phyloP scores from a whole-genome alignment of 2,113 vertebrate species.

The Lethenteron reissneri region DNA sequence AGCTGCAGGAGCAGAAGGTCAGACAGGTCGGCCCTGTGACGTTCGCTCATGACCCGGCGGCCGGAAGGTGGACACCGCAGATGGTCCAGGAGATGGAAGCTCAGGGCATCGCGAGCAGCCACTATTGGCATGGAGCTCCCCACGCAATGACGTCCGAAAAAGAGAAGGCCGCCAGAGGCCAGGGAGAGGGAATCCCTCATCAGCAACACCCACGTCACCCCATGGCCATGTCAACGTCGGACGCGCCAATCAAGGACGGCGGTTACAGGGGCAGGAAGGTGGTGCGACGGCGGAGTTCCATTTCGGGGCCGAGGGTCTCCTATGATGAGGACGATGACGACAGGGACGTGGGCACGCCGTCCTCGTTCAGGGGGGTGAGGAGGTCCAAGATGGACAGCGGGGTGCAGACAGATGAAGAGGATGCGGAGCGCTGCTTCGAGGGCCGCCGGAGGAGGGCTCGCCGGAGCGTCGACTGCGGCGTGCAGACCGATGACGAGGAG shows the following conservation, averaged over 20 bases:
- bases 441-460: constrained; percentile 48
- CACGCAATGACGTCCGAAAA: too few relatives aligned
- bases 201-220: not conserved
- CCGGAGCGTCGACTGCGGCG: constrained; percentile 72
- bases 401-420: constrained; percentile 85
- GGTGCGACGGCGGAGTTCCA: not conserved
- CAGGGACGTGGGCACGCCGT: not conserved
- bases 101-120: too few relatives aligned
- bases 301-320: not conserved
- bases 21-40: not conserved
- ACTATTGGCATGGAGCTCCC: too few relatives aligned
- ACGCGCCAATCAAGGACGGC: not conserved
- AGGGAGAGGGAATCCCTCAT: too few relatives aligned
- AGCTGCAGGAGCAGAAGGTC: constrained; percentile 80
- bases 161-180: too few relatives aligned
- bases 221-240: not conserved
- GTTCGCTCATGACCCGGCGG: not conserved
- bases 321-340: not conserved
- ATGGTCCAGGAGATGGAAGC: too few relatives aligned
- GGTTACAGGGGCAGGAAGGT: not conserved
- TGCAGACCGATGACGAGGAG: constrained; percentile 82
- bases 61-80: too few relatives aligned
- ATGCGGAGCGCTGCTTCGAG: constrained; percentile 55
- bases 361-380: not conserved
- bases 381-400: constrained; percentile 43